A percentile compares a stretch with the other conserved stretches of the same genome.
These are phyloP conservation scores for Pinctada fucata DNA, from an alignment of 2,888 invertebrate species.

Conservation along the genomic window DNA sequence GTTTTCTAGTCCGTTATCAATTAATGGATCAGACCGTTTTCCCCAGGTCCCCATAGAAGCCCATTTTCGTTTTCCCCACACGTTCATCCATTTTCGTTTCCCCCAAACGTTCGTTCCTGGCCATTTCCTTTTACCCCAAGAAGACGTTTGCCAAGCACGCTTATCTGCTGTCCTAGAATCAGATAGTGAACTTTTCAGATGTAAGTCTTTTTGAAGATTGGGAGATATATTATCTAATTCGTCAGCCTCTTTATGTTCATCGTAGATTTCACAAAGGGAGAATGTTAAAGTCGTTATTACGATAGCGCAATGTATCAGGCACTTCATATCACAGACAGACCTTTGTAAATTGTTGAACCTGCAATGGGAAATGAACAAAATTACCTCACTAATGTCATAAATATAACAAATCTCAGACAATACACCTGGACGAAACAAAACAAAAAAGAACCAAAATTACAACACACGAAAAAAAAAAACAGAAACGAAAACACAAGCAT, in stretches of 20 bases:
- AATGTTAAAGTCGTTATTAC: background rate
- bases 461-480: no score
- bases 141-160: background rate
- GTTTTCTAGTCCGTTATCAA: background rate
- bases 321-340: background rate
- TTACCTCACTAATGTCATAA: no score
- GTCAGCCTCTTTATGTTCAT: background rate
- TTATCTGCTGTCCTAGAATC: background rate
- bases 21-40: background rate
- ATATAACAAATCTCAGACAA: no score
- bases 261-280: background rate
- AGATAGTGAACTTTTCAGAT: background rate
- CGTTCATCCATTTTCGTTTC: background rate
- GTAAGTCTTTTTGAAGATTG: background rate
- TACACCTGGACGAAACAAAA: no score
- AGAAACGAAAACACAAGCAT: no score
- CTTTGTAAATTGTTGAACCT: background rate
- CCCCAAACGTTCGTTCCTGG: background rate
- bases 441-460: no score
- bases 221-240: background rate
- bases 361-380: no score
- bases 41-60: background rate
- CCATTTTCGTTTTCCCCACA: conserved; percentile 1
- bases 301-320: background rate
- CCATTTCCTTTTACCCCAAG: background rate